Base-by-base conservation (phyloP, 2,797 vertebrate species). In the Spondyliosoma cantharus region DNA sequence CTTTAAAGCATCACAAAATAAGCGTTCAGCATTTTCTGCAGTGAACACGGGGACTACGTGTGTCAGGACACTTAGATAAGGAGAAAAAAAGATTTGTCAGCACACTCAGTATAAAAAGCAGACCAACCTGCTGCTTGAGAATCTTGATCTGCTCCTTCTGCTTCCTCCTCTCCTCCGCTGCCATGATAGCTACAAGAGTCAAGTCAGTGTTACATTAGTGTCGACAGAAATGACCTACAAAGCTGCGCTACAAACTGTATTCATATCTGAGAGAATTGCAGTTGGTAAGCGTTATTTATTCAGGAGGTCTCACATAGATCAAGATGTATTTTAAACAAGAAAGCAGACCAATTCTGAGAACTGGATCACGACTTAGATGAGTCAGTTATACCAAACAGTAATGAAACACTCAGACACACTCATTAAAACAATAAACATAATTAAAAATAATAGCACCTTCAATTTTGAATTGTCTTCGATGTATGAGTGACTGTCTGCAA, bases 131-230 rank as follows among this genome's bases (percentile, higher is more conserved):
- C 91, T 99, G 98, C 88, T 99, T 99, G 92, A 99, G 95, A 89
- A 99, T 97, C 95, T 98, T 99, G 88, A 99, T 96, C 92, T 99
- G 98, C 84, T 99, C 98, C 89, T 99, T 99, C 88, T 99, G 97
- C 80, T 98, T 99, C 84, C 98, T 93, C 49, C 98, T 97, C 91
- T 98, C 98, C 92, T 99, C 98, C 2, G 98, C 98, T 82, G 97
- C 98, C 96, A 99, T 98, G 94, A 99, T 98, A 88, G 98, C 98
- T 99, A 86, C 90, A 90, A 84, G 74, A 93, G 60, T 74, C 59
- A 83, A 81, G 59, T 78, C 73, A 77, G 71, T 63, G 53, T 86
- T 76, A 71, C 25, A 32, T 87, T 74, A 74, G 59, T 69, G 56
- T 80, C 73, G 22, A 58, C 17, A 64, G 70, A 81, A 85, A 72